Evolutionary conservation across 2,113 vertebrate genomes (phyloP).

Genomic region (Malurus melanocephalus): DNA sequence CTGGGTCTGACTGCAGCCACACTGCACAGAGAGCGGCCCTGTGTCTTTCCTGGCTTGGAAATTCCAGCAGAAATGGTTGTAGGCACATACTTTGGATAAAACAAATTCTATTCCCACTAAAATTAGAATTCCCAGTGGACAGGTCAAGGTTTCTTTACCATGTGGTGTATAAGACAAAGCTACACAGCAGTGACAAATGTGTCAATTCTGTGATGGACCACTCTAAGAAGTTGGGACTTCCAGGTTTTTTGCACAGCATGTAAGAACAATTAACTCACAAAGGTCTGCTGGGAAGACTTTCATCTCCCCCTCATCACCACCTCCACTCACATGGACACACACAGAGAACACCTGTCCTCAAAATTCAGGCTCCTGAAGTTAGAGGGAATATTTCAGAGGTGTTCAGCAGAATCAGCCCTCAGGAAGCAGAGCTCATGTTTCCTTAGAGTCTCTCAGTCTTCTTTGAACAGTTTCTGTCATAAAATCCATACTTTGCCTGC

Average conservation of each 20-base stretch:
- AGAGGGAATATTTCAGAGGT: background rate
- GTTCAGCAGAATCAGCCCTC: background rate
- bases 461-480: background rate
- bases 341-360: background rate
- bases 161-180: background rate
- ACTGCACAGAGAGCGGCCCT: background rate
- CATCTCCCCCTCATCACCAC: background rate
- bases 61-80: background rate
- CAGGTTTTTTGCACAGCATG: background rate
- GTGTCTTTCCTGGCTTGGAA: background rate
- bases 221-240: background rate
- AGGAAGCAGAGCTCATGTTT: background rate
- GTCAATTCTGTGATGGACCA: background rate
- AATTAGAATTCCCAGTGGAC: background rate
- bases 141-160: background rate
- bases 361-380: background rate
- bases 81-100: background rate
- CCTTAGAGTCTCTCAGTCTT: background rate
- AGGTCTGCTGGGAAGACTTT: background rate
- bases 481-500: background rate
- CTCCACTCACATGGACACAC: background rate
- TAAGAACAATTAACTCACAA: background rate
- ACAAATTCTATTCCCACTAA: background rate
- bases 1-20: background rate
- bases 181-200: background rate